phyloP scores from a whole-genome alignment of 2,797 vertebrate genomes.

The Danionella dracula region DNA sequence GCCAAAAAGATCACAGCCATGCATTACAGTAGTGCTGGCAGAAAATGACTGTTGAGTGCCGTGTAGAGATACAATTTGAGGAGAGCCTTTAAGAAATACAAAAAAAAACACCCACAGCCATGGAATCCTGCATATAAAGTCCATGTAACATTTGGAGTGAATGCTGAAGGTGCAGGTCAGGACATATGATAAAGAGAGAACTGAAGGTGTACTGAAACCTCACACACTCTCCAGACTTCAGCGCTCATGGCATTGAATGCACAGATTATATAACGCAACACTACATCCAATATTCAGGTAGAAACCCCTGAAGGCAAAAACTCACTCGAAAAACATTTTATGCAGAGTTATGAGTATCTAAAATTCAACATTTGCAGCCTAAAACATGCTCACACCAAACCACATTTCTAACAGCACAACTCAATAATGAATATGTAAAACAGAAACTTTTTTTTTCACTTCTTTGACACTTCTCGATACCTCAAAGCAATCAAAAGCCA shows the following conservation, averaged over 20 bases:
- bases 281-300: conserved; percentile 10
- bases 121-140: background rate
- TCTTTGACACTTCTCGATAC: conserved; percentile 46
- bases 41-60: conserved; percentile 19
- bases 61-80: background rate
- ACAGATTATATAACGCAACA: conserved; percentile 20
- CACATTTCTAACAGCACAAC: background rate
- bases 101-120: conserved; percentile 16
- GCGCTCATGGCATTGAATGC: conserved; percentile 1
- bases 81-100: conserved; percentile 3
- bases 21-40: conserved; percentile 12
- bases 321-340: background rate
- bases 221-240: background rate
- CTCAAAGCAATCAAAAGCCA: conserved; percentile 67
- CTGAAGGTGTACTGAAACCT: background rate
- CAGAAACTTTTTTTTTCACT: conserved; percentile 12
- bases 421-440: conserved; percentile 19
- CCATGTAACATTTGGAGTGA: background rate
- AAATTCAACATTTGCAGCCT: background rate
- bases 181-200: conserved; percentile 8
- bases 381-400: background rate
- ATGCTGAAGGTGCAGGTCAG: conserved; percentile 4
- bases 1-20: conserved; percentile 2
- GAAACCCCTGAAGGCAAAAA: conserved; percentile 9
- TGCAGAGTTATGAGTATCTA: background rate